Base-by-base conservation (phyloP, 1,140 invertebrate genomes). In the Diuraphis noxia region DNA sequence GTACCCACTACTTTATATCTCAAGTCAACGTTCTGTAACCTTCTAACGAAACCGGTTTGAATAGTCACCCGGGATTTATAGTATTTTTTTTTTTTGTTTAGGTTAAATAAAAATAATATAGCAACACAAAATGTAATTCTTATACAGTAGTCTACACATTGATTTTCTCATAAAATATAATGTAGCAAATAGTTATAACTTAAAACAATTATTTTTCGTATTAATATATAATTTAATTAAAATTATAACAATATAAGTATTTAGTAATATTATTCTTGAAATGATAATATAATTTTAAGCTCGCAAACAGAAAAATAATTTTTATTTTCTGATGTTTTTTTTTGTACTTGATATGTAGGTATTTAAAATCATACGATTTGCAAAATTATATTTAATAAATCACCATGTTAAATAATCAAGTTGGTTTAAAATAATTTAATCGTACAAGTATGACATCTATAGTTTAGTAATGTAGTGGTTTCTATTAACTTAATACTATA, bases 11-110 rank as follows among this genome's bases (percentile, higher is more conserved):
- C 56, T 72, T 72, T 52, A 10, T 56, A 56, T 30, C 46, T 19
- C 25, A 52, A 88, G 86, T 88, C 86, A 88, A 88, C 63, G 86
- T 88, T 88, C 52, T 88, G n/a, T 88, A 88, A 88, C 86, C 86
- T 88, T 87, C 85, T 87, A 21, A 36, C 38, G 3, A 88, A 88
- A 88, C 86, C 86, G 86, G 86, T 88, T 88, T 88, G 30, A 63
- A 46, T 10, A 36, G 56, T 56, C 85, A 86, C 34, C 34, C 38
- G 17, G 36, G 36, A 56, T 81, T 40, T 49, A 46, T 43, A 43
- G 30, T 85, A 38, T 43, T 81, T 38, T 56, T 87, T 43, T 46
- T 63, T 38, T 52, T 56, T 49, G n/a, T 52, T 46, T 86, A 4
- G 8, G 3, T 36, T 81, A 30, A 6, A 38, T 25, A 38, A 81